Percentiles rank a stretch among this genome's conserved stretches.
These are phyloP conservation scores for Cynaeus angustus DNA, from an alignment of 2,888 invertebrate species.

Conservation along the genomic window DNA sequence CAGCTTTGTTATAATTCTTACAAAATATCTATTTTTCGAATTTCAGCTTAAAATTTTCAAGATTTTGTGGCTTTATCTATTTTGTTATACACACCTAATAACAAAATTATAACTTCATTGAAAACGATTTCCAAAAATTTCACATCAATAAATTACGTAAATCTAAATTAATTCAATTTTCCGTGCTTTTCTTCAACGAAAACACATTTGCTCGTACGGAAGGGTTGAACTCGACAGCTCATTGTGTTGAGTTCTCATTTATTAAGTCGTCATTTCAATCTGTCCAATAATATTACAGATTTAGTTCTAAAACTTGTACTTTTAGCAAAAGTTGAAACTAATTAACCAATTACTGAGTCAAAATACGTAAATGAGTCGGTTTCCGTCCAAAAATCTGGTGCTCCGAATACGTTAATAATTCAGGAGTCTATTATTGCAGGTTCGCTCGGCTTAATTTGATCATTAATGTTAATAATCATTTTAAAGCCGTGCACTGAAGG, in stretches of 20 bases:
- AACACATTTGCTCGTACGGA: background rate
- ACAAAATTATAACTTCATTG: no score
- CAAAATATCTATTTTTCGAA: no score
- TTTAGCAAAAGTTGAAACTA: background rate
- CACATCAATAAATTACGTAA: slow-evolving; percentile 21
- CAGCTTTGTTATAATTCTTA: no score
- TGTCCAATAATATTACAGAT: no score
- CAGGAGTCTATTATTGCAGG: slow-evolving; percentile 11
- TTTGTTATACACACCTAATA: no score
- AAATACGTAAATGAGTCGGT: no score
- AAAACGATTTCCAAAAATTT: no score
- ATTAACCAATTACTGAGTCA: no score
- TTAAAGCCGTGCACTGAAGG: background rate
- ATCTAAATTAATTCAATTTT: background rate
- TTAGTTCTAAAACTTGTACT: no score
- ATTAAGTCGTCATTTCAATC: background rate
- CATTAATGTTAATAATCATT: slow-evolving; percentile 24
- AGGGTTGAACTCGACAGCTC: no score
- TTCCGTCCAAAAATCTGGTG: slow-evolving; percentile 3
- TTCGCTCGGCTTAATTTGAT: slow-evolving; percentile 21
- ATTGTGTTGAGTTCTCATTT: background rate
- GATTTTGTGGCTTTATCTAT: no score
- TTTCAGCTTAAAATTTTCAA: no score
- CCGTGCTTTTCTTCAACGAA: background rate
- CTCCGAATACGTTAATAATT: slow-evolving; percentile 10